phyloP scores from a whole-genome alignment of 2,888 invertebrate species.

The Bombylius major region DNA sequence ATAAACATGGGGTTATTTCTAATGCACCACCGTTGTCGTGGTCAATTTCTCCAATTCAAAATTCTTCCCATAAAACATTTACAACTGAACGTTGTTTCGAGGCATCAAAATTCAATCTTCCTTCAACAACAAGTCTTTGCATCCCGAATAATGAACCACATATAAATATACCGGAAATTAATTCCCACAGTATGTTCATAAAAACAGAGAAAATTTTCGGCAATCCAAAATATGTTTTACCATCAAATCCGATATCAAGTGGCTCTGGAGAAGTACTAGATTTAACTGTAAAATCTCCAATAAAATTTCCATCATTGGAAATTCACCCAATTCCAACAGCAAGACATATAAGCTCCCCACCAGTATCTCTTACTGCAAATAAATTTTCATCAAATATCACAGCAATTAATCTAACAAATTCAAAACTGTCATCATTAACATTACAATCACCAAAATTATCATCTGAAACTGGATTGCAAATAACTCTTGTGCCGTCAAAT shows the following conservation, averaged over 20 bases:
- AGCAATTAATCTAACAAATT: slow-evolving; percentile 9
- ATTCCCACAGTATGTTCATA: slow-evolving; percentile 14
- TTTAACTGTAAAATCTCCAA: slow-evolving; percentile 10
- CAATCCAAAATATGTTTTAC: slow-evolving; percentile 16
- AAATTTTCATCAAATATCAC: background rate
- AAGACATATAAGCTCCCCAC: slow-evolving; percentile 10
- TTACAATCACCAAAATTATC: slow-evolving; percentile 3
- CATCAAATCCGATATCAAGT: slow-evolving; percentile 1
- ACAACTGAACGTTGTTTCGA: background rate
- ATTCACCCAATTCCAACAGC: slow-evolving; percentile 10
- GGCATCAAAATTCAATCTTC: slow-evolving; percentile 7
- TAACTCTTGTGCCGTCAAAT: slow-evolving; percentile 14
- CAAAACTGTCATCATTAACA: background rate
- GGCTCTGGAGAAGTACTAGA: slow-evolving; percentile 8
- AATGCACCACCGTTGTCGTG: background rate
- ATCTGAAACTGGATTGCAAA: slow-evolving; percentile 12
- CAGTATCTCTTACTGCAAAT: background rate
- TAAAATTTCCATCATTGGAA: slow-evolving; percentile 9
- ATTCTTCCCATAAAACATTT: background rate
- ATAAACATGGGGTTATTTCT: slow-evolving; percentile 10
- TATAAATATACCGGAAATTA: slow-evolving; percentile 7
- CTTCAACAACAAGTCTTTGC: slow-evolving; percentile 8
- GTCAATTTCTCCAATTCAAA: background rate
- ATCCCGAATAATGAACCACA: slow-evolving; percentile 3
- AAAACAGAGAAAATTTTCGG: slow-evolving; percentile 15